Evolutionary conservation across 2,113 vertebrate species (phyloP).

Genomic region (human): DNA sequence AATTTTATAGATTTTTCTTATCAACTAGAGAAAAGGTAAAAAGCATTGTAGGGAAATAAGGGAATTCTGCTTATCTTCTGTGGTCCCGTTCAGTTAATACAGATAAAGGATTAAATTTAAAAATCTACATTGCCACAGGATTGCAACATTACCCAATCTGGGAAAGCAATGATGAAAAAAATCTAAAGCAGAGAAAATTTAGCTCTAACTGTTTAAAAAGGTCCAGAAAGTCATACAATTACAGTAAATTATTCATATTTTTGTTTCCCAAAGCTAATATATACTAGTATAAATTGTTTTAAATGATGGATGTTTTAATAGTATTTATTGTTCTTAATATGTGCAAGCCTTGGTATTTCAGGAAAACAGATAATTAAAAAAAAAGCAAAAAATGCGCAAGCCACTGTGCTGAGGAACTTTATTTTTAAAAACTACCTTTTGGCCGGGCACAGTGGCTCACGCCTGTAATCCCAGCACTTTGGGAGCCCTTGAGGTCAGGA

Average conservation of each 20-base stretch:
- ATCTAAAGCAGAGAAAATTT: neutral
- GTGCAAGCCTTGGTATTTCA: too few relatives aligned
- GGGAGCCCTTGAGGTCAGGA: too few relatives aligned
- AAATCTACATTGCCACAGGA: neutral
- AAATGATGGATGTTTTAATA: neutral
- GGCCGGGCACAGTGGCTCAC: too few relatives aligned
- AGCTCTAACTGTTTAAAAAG: neutral
- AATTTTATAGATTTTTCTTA: neutral
- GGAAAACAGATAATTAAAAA: too few relatives aligned
- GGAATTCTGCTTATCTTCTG: neutral
- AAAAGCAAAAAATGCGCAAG: neutral
- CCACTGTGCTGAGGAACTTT: neutral
- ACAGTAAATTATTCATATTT: neutral
- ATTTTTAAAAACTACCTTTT: too few relatives aligned
- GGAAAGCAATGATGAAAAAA: neutral
- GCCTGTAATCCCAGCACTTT: too few relatives aligned
- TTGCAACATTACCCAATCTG: neutral
- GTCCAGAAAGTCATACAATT: neutral
- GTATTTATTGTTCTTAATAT: neutral
- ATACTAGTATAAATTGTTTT: neutral
- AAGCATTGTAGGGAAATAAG: neutral
- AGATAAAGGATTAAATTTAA: neutral
- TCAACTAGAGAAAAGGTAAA: neutral
- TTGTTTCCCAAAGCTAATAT: neutral
- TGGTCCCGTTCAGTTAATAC: neutral